Conservation (phyloP, 2,113 vertebrate genomes). For the Lamprotornis superbus region DNA sequence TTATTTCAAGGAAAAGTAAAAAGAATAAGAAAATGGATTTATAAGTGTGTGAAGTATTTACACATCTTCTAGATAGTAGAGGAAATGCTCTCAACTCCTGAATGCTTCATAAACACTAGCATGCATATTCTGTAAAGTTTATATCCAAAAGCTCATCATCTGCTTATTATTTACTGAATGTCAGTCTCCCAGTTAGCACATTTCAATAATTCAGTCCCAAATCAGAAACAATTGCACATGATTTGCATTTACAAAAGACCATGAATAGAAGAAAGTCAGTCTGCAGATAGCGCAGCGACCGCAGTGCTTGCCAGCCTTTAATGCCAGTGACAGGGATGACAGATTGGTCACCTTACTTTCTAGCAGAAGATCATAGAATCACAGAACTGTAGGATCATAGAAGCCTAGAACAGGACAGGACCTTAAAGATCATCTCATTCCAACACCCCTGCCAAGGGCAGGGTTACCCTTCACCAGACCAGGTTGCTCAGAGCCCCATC, state of each 20-base stretch:
- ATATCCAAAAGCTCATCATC: background rate
- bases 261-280: background rate
- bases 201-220: background rate
- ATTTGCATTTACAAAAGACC: background rate
- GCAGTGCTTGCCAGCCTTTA: background rate
- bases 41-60: background rate
- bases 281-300: background rate
- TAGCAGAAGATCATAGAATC: background rate
- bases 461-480: no score
- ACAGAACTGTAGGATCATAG: background rate
- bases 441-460: rapidly evolving
- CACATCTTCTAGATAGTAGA: background rate
- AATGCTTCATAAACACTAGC: background rate
- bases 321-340: background rate
- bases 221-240: background rate
- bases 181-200: background rate
- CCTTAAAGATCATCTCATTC: background rate
- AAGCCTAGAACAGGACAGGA: background rate
- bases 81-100: background rate
- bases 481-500: background rate
- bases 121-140: slow-evolving; percentile 9
- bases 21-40: background rate
- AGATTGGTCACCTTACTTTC: background rate
- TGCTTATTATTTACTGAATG: background rate
- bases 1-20: background rate